Base-by-base conservation (phyloP, 2,888 invertebrate genomes). In the Eristalis pertinax region DNA sequence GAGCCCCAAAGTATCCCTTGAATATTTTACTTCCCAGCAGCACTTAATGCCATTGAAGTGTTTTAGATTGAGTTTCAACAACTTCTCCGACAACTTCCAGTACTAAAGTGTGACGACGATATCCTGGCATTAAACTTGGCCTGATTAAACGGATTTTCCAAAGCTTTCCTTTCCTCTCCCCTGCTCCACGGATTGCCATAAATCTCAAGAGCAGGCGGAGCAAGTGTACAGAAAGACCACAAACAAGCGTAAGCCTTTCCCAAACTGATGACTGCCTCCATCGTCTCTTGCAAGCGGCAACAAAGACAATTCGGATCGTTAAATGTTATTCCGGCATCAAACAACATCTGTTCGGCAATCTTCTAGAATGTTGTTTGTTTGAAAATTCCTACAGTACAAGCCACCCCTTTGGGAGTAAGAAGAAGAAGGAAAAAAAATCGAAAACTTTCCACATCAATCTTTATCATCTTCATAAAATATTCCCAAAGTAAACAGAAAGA, bases 371-470 rank as follows among this genome's bases (percentile, higher is more conserved):
- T 50, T 50, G 50, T 19, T 43, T 15, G 15, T 43, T 50, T 19
- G 19, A 50, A 19, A 50, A 50, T 50, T 19, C 19, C 50, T 50
- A 19, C 4, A 38, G 38, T 13, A 38, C 38, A 38, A 8, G 19
- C n/a, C 50, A 8, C n/a, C 50, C 19, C 50, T 50, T n/a, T 7
- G n/a, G 43, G 43, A 19, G 29, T 29, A 29, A 29, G 1, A 1
- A 43, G 4, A n/a, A 13, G 11, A 38, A 38, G 11, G 2, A 56
- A 56, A 4, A 15, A 60, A 26, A 60, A 11, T 26, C 26, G n/a
- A 32, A 63, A 80, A 74, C 68, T 74, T 80, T 80, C 56, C 60
- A 8, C 68, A 80, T 73, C 64, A 73, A 79, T 79, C 79, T 67
- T 73, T 73, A 73, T 73, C 60, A 50, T 72, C 62, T 19, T 32